Conservation (phyloP, 2,888 invertebrate species). For the Drosophila longiperda region DNA sequence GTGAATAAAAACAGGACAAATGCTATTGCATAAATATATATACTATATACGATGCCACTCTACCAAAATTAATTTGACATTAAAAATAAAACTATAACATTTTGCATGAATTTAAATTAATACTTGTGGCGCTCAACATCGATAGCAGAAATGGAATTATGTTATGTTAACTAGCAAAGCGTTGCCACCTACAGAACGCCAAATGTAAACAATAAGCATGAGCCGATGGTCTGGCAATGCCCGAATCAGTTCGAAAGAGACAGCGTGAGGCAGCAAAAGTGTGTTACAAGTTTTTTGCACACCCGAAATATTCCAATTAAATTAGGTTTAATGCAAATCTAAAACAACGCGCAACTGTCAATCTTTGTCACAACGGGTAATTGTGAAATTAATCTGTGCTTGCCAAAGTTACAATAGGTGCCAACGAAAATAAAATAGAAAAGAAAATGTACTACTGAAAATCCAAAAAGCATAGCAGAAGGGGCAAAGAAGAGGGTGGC, state of each 20-base stretch:
- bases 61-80: neutral
- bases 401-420: slow-evolving; percentile 17
- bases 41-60: neutral
- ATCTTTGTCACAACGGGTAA: slow-evolving; percentile 57
- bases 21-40: neutral
- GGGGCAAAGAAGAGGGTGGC: slow-evolving; percentile 51
- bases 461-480: slow-evolving; percentile 39
- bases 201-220: slow-evolving; percentile 57
- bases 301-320: slow-evolving; percentile 64
- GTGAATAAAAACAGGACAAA: neutral
- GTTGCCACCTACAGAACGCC: slow-evolving; percentile 39
- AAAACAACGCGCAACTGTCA: slow-evolving; percentile 47
- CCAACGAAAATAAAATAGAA: slow-evolving; percentile 18
- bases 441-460: slow-evolving; percentile 35
- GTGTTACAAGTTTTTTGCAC: slow-evolving; percentile 75
- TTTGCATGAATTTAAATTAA: neutral
- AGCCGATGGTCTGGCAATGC: slow-evolving; percentile 52
- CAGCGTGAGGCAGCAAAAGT: slow-evolving; percentile 72
- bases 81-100: too few species aligned
- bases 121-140: neutral
- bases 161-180: slow-evolving; percentile 30
- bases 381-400: slow-evolving; percentile 23
- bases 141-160: slow-evolving; percentile 3
- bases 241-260: slow-evolving; percentile 69
- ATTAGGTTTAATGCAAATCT: slow-evolving; percentile 61